Conservation (phyloP, 2,113 vertebrate species). For the Bos taurus region DNA sequence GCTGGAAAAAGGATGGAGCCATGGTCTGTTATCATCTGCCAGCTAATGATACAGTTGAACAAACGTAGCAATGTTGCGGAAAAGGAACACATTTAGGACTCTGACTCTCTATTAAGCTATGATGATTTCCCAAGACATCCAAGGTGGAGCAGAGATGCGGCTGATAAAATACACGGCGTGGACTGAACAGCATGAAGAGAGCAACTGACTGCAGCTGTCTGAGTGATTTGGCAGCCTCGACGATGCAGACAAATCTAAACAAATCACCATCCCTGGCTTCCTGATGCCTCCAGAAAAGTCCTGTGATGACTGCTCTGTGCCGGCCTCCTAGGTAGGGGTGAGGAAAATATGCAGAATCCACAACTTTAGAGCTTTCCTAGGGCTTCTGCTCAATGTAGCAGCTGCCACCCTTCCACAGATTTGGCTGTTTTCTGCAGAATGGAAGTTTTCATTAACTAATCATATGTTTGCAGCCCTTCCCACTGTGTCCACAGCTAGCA, state of each 20-base stretch:
- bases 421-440: conserved; percentile 67
- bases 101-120: conserved; percentile 31
- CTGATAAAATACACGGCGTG: conserved; percentile 51
- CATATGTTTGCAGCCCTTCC: conserved; percentile 48
- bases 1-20: conserved; percentile 60
- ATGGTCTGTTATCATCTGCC: conserved; percentile 43
- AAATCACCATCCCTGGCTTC: not conserved
- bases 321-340: conserved; percentile 37
- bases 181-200: conserved; percentile 34
- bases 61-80: conserved; percentile 40
- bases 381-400: conserved; percentile 48
- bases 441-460: conserved; percentile 54
- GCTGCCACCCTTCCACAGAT: conserved; percentile 51
- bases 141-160: conserved; percentile 63
- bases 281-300: conserved; percentile 23
- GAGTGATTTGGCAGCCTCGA: conserved; percentile 54
- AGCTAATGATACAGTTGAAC: conserved; percentile 65
- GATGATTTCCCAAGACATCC: conserved; percentile 67
- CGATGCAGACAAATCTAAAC: conserved; percentile 63
- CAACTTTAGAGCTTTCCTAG: conserved; percentile 56
- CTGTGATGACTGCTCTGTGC: conserved; percentile 2
- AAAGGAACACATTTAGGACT: conserved; percentile 67
- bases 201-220: conserved; percentile 64
- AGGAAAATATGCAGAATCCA: conserved; percentile 60
- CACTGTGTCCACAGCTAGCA: conserved; percentile 7